Evolutionary conservation across 2,113 vertebrate genomes (phyloP).

Genomic region (Gadus chalcogrammus): DNA sequence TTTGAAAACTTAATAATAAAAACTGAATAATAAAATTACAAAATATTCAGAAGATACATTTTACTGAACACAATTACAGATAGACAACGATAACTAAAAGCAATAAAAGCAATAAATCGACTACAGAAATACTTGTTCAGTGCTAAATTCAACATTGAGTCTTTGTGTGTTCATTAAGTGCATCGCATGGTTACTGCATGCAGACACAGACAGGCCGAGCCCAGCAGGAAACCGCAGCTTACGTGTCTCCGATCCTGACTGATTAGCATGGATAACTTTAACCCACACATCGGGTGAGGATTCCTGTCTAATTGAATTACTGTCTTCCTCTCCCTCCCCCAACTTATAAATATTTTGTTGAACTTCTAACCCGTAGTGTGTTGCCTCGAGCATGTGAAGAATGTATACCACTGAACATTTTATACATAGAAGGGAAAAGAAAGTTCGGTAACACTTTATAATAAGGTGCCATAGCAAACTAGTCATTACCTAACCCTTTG

Average conservation of each 20-base stretch:
- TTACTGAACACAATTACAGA: too few relatives aligned
- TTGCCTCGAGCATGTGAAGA: slow-evolving; percentile 63
- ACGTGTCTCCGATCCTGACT: slow-evolving; percentile 66
- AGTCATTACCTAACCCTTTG: too few relatives aligned
- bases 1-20: too few relatives aligned
- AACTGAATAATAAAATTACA: too few relatives aligned
- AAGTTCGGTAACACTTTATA: too few relatives aligned
- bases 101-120: too few relatives aligned
- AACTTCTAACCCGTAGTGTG: slow-evolving; percentile 73
- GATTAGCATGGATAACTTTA: slow-evolving; percentile 78
- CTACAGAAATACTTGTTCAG: too few relatives aligned
- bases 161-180: slow-evolving; percentile 33
- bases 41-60: too few relatives aligned
- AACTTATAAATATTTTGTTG: slow-evolving; percentile 77
- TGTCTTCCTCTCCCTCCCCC: slow-evolving; percentile 69
- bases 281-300: slow-evolving; percentile 75
- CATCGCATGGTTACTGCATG: slow-evolving; percentile 21
- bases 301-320: slow-evolving; percentile 87
- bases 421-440: not conserved
- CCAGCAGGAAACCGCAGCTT: slow-evolving; percentile 71
- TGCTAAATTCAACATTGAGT: not conserved
- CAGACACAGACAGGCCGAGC: slow-evolving; percentile 57
- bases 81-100: too few relatives aligned
- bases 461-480: too few relatives aligned
- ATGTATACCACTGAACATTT: slow-evolving; percentile 31